Evolutionary conservation across 2,797 vertebrate species (phyloP), one percentile per base, ranked within the genome.

Genomic region (Strix occidentalis): DNA sequence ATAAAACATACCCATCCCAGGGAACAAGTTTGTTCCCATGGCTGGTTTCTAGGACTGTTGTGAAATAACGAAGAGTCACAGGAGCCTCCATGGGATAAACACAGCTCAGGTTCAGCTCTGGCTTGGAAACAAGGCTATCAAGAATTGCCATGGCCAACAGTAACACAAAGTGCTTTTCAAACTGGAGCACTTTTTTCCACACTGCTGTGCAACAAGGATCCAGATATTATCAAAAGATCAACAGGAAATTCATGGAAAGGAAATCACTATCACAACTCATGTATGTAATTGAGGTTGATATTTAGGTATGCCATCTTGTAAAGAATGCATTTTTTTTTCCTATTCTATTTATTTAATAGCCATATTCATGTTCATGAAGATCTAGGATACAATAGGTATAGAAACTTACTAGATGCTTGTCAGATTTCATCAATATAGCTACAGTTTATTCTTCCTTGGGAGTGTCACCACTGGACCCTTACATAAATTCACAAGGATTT

Each of bases 311-410:
- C 2, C 17, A 39, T 14, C 29, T 51, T 29, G 15, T 17, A 50
- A 64, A 68, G 3, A 37, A 41, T 0, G 3, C 1, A 2, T 21
- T 50, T 29, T 29, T 9, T 43, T 8, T 7, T 8, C 3, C 26
- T 41, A 1, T 76, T 69, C 78, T 41, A 65, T 28, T 75, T 48
- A 65, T 54, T 69, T 57, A 65, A 61, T 16, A 41, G 5, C 6
- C 16, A 78, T 76, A 53, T 51, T 57, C 1, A 1, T 46, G 6
- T 39, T 64, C 13, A 61, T 85, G 20, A 56, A 60, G 23, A 24
- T 45, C 24, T 51, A n/a, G 24, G 13, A 33, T 80, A 60, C 14
- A 60, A 10, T 24, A 61, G 10, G 5, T 10, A 28, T 7, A 23
- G 28, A 10, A 81, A 63, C 23, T 48, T 54, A 66, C 13, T 19